A percentile compares a stretch with the other conserved stretches of the same genome.
Evolutionary conservation across 23 tunicate genomes (phyloP).

Genomic region (Corella eumyota): DNA sequence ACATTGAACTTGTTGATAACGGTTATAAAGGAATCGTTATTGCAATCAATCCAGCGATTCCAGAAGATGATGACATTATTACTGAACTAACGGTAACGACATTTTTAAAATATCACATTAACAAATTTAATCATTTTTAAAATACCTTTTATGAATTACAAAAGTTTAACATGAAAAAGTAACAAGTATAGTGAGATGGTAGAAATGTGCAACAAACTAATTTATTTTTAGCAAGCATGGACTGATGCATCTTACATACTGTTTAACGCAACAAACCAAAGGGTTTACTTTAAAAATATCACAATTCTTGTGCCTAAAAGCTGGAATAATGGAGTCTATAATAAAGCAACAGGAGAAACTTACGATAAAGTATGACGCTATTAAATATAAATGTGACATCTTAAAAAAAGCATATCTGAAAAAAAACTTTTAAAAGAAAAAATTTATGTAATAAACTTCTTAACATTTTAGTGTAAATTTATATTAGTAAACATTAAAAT

Average conservation of each 20-base stretch:
- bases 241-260: slow-evolving; percentile 30
- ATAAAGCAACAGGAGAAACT: neutral
- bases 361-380: slow-evolving; percentile 4
- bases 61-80: slow-evolving; percentile 28
- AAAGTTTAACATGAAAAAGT: no score
- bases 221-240: slow-evolving; percentile 1
- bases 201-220: no score
- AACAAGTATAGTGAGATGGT: no score
- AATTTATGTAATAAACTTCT: no score
- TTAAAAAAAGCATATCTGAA: no score
- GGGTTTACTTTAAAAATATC: slow-evolving; percentile 31
- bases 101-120: neutral
- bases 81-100: slow-evolving; percentile 18
- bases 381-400: no score
- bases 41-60: slow-evolving; percentile 68
- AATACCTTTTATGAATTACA: no score
- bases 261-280: slow-evolving; percentile 15
- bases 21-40: slow-evolving; percentile 51
- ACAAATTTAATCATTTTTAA: no score
- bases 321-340: slow-evolving; percentile 11
- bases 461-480: no score
- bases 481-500: no score
- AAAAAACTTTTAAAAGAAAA: no score
- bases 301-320: slow-evolving; percentile 43
- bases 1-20: slow-evolving; percentile 8